Base-by-base conservation (phyloP, 2,113 vertebrate species). In the Guaruba guarouba region DNA sequence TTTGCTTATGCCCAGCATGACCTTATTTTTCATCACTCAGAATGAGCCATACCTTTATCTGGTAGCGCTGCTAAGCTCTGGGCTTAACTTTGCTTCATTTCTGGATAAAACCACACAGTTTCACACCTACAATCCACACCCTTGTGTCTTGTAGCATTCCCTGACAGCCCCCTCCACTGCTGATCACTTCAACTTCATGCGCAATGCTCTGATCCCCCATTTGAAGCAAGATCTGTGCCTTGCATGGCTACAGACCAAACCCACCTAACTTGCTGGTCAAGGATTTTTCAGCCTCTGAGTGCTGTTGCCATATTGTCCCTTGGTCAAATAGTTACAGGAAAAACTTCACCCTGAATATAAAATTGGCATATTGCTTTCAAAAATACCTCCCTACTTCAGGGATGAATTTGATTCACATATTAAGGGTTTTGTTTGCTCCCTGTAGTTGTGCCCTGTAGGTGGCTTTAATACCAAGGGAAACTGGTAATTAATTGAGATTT, bases 91-190 rank as follows among this genome's bases (percentile, higher is more conserved):
- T 82, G 18, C 23, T 67, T 63, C 24, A 35, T 59, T 80, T 49
- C 33, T 67, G 35, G 24, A 43, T 25, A 29, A 35, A 83, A 5
- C 28, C 39, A 44, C 59, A 46, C 6, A 52, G 33, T 54, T 91
- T 74, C 31, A 63, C 25, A 63, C 31, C 6, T n/a, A 12, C 22
- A 83, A 1, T 85, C 46, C 59, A 63, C n/a, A n/a, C 2, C 14
- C 2, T 48, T 55, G 9, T 55, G 25, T 1, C 28, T 41, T 48
- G n/a, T 25, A 43, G 35, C 1, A 0, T 54, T 28, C 33, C 43
- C 61, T 79, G 69, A 57, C 15, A 78, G 11, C 4, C 3, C 6
- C 16, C 11, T 57, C 76, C 23, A 12, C 62, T 71, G 61, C 64
- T 75, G 43, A 88, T 18, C 16, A 17, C 31, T 92, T 69, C 59